Evolutionary conservation across 2,888 invertebrate species (phyloP).

Genomic region (Calliscelio sp.): DNA sequence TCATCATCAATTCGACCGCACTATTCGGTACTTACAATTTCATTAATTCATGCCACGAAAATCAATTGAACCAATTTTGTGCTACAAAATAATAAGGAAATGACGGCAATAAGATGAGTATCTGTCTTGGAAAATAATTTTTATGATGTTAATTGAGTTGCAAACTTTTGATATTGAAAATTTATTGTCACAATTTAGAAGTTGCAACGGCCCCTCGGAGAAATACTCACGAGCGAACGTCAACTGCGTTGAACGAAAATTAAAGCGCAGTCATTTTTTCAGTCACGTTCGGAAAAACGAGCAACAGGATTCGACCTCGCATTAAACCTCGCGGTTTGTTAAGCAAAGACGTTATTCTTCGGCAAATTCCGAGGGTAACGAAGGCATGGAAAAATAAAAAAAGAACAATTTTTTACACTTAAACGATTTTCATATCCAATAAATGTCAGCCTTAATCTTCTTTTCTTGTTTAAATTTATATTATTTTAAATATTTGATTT

Average conservation of each 20-base stretch:
- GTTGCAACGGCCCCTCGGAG: background rate
- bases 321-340: slow-evolving; percentile 55
- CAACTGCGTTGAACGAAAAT: slow-evolving; percentile 30
- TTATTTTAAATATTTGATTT: background rate
- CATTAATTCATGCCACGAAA: no score
- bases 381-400: background rate
- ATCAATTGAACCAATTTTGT: no score
- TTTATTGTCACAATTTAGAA: slow-evolving; percentile 23
- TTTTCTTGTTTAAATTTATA: no score
- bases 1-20: slow-evolving; percentile 3
- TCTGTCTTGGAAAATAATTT: no score
- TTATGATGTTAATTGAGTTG: slow-evolving; percentile 27
- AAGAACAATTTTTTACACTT: background rate
- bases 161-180: background rate
- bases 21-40: slow-evolving; percentile 3
- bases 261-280: slow-evolving; percentile 47
- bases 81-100: no score
- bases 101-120: no score
- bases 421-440: background rate
- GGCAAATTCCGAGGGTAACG: no score
- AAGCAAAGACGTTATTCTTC: slow-evolving; percentile 46
- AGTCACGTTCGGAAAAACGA: slow-evolving; percentile 52
- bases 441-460: no score
- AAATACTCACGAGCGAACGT: background rate
- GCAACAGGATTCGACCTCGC: background rate